phyloP scores from a whole-genome alignment of 2,888 invertebrate species.

The Torymus auratus region DNA sequence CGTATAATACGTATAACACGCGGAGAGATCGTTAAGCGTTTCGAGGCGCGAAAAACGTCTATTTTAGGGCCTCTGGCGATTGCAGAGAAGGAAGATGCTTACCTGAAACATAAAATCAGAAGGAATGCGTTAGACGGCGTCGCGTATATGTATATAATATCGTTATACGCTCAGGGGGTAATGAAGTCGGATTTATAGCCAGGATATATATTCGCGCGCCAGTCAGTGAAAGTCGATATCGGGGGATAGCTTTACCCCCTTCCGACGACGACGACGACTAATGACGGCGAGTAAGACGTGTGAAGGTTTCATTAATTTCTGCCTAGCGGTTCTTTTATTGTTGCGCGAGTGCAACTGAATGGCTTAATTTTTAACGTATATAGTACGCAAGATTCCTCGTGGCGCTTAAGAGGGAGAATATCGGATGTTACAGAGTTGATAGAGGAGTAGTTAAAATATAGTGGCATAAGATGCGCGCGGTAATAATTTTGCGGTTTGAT shows the following conservation, averaged over 20 bases:
- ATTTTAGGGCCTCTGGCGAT: not conserved
- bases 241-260: not conserved
- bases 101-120: constrained; percentile 48
- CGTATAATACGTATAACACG: too few relatives aligned
- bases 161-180: constrained; percentile 9
- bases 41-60: constrained; percentile 20
- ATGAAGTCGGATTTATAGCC: constrained; percentile 31
- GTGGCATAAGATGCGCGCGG: too few relatives aligned
- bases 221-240: constrained; percentile 63
- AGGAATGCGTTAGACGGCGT: not conserved
- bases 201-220: constrained; percentile 27
- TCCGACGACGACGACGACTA: not conserved
- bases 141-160: not conserved
- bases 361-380: constrained; percentile 14
- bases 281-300: constrained; percentile 12
- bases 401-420: too few relatives aligned
- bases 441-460: too few relatives aligned
- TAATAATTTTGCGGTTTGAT: too few relatives aligned
- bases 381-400: too few relatives aligned
- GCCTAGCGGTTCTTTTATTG: not conserved
- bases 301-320: constrained; percentile 14
- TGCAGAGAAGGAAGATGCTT: not conserved
- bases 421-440: too few relatives aligned
- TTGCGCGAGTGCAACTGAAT: not conserved
- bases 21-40: too few relatives aligned